Evolutionary conservation across 2,888 invertebrate species (phyloP), one percentile per base, ranked within the genome.

Genomic region (Ischnus inquisitorius): DNA sequence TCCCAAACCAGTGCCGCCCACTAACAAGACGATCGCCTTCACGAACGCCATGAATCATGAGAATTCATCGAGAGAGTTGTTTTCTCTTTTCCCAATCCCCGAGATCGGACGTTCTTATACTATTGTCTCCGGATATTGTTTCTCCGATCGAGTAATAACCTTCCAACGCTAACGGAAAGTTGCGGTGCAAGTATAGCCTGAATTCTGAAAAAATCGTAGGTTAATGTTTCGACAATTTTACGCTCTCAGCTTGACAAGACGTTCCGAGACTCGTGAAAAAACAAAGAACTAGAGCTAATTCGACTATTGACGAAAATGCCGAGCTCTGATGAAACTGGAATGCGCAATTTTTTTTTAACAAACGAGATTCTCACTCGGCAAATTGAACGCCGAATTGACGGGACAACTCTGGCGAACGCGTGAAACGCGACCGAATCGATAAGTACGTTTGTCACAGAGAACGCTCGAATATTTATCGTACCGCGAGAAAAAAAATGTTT

Each of bases 141-240:
- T 97, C 97, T 77, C 97, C 97, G 39, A 96, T 89, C 88, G 94
- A 93, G 92, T 97, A 97, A 93, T 96, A 97, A 68, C 95, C 94
- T 87, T 97, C 95, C 85, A 97, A 94, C 43, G 96, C 91, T 90
- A 93, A 94, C 71, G 96, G 96, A 92, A 94, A 96, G 86, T 96
- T 96, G 78, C 96, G 94, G 93, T 95, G 94, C 93, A 96, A 95
- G 91, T 96, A 96, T 88, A 95, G 94, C 85, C 97, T 96, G 90
- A 96, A 96, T 93, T 96, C 97, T 97, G 94, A 43, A 95, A n/a
- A 94, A 69, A 46, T 46, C 46, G 46, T 8, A 46, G 46, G 46
- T 46, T 46, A 46, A 12, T 25, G 14, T 22, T 14, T 10, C 57
- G 14, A 14, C 8, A 60, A n/a, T 4, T 6, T 60, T n/a, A 14